Base-by-base conservation (phyloP, 2,113 vertebrate genomes). In the Gila orcuttii region DNA sequence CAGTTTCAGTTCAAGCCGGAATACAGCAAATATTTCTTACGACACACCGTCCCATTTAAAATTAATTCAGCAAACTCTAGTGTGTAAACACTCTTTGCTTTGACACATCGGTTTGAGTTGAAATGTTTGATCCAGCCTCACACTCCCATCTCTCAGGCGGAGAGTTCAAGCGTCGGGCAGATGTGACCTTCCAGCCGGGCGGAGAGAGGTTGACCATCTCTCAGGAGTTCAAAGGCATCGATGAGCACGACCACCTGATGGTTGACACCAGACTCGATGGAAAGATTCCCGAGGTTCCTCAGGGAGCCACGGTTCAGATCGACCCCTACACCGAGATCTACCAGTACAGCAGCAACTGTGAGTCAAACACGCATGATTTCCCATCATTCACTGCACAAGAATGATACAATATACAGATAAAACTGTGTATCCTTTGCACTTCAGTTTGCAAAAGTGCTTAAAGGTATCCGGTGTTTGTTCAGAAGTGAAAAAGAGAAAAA, bases 171-270 rank as follows among this genome's bases (percentile, higher is more conserved):
- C 94, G 97, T 3, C 96, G 95, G 91, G 96, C 96, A 0, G 96
- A 98, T 86, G 97, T 99, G 80, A 95, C 94, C 76, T 99, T 98
- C 57, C 90, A 96, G 59, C 95, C 94, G 0, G 95, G 95, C n/a
- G 96, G 95, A 0, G 97, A 97, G 90, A 96, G 95, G 78, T 89
- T 99, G 89, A 91, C 88, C 85, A 93, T 99, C 84, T 96, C 90
- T 84, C 98, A 99, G 91, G 93, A 93, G 77, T 97, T 99, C 87
- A 94, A 94, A 81, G 98, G 98, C 66, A 96, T 98, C 2, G 96
- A 99, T 1, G 96, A 98, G 69, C 98, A 99, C 0, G 96, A 97
- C 28, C 97, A 99, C 90, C 95, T 99, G 86, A 96, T 96, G 66
- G 96, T 99, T 75, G 94, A 91, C 93, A 99, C 97, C 0, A 93